These are phyloP conservation scores for Sprattus sprattus DNA, from an alignment of 2,113 vertebrate genomes.

Conservation along the genomic window DNA sequence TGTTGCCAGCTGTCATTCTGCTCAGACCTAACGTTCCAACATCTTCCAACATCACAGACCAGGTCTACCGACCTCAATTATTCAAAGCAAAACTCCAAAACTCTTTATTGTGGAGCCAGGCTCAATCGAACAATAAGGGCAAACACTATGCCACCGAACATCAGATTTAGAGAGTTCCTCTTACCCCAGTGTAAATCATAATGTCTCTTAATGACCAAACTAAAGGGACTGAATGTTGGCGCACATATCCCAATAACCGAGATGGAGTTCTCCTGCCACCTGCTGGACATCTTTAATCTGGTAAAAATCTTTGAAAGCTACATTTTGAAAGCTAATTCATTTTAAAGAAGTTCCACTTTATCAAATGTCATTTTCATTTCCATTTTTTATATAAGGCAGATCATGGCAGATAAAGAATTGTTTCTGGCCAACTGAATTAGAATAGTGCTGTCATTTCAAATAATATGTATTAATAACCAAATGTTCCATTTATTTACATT, in stretches of 20 bases:
- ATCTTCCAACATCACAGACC: not conserved
- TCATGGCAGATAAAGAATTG: not conserved
- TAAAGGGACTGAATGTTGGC: not conserved
- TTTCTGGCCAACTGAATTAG: not conserved
- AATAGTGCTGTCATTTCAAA: not conserved
- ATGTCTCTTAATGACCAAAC: not conserved
- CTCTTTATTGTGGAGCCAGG: not conserved
- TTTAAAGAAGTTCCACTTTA: not conserved
- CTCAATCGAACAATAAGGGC: not conserved
- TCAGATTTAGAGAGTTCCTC: not conserved
- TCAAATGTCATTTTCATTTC: not conserved
- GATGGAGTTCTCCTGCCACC: slow-evolving; percentile 52
- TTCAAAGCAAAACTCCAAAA: not conserved
- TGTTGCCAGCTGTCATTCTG: slow-evolving; percentile 28
- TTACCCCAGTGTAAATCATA: not conserved
- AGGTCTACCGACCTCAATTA: not conserved
- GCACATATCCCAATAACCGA: not conserved
- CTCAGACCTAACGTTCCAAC: not conserved
- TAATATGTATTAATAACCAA: not conserved
- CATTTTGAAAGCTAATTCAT: not conserved
- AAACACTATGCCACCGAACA: not conserved
- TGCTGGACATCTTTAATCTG: slow-evolving; percentile 39
- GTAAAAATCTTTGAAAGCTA: not conserved
- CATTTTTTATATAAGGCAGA: not conserved
- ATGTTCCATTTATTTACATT: not conserved